Evolutionary conservation across 2,797 vertebrate genomes (phyloP).

Genomic region (Psittacula echo): DNA sequence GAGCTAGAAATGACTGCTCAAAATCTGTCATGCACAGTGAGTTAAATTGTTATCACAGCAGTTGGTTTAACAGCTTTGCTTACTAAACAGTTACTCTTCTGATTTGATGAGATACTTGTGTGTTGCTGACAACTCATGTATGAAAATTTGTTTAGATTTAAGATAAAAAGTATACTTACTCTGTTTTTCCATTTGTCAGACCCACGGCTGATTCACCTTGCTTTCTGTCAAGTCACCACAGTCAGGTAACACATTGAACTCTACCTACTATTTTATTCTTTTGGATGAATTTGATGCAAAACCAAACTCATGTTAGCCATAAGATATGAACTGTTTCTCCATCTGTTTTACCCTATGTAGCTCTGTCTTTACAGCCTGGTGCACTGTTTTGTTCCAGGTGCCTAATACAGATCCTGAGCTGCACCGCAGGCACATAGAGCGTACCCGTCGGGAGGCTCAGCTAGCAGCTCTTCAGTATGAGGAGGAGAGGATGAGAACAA

Average conservation of each 20-base stretch:
- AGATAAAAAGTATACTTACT: background rate
- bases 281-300: background rate
- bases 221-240: constrained; percentile 69
- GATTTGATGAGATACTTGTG: background rate
- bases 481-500: constrained; percentile 88
- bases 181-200: constrained; percentile 65
- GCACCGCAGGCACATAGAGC: constrained; percentile 81
- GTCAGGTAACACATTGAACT: constrained; percentile 71
- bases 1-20: background rate
- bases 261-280: background rate
- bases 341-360: background rate
- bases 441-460: constrained; percentile 89
- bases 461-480: constrained; percentile 90
- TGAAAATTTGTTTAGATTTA: background rate
- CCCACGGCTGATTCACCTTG: constrained; percentile 71
- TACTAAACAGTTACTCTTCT: constrained; percentile 26
- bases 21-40: background rate
- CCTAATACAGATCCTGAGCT: constrained; percentile 60
- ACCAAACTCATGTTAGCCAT: background rate
- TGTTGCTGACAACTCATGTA: background rate
- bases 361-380: background rate
- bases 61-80: constrained; percentile 34
- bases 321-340: background rate
- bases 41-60: background rate
- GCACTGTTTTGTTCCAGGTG: constrained; percentile 48